Conservation (phyloP, 2,113 vertebrate species). For the Varanus salvator region DNA sequence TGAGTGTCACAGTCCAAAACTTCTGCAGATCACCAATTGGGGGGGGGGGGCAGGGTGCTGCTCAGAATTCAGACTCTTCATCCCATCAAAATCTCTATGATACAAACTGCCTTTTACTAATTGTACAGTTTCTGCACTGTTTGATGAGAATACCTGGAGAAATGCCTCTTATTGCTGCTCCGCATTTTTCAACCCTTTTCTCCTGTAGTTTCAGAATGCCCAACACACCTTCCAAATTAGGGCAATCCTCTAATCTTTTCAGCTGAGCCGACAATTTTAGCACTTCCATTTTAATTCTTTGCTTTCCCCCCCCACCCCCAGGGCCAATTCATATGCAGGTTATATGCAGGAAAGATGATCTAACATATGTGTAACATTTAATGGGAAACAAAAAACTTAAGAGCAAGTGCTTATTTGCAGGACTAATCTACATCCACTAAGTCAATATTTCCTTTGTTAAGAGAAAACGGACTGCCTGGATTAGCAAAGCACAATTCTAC, state of each 20-base stretch:
- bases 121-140: neutral
- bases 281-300: neutral
- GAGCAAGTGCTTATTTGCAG: neutral
- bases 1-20: too few species aligned
- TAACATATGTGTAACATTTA: neutral
- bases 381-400: neutral
- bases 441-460: neutral
- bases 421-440: neutral
- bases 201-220: neutral
- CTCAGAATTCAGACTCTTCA: neutral
- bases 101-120: neutral
- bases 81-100: neutral
- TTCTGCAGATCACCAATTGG: too few species aligned
- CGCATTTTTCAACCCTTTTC: neutral
- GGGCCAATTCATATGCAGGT: neutral
- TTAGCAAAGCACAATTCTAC: constrained; percentile 20
- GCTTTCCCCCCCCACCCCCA: too few species aligned
- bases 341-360: neutral
- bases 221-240: neutral
- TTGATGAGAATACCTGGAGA: neutral
- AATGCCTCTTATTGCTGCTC: neutral
- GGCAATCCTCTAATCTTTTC: neutral
- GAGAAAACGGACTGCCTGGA: neutral
- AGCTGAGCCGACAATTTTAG: neutral
- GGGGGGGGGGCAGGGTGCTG: too few species aligned